Percentiles rank a stretch among this genome's conserved stretches.
Conservation (phyloP, 2,888 invertebrate species). For the Cylloceria caligata region DNA sequence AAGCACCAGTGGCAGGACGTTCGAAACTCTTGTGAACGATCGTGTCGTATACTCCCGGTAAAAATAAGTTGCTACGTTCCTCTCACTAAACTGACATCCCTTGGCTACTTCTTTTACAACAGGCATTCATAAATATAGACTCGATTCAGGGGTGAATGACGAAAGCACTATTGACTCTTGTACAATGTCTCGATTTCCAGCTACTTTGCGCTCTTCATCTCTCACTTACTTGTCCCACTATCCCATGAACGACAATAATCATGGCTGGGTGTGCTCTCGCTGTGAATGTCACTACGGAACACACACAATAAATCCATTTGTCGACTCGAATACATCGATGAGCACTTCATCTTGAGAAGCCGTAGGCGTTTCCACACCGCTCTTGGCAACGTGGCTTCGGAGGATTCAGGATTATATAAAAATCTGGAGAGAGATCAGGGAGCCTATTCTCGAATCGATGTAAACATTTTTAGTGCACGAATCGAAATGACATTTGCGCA, state of each 20-base stretch:
- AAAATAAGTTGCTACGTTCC: slow-evolving; percentile 13
- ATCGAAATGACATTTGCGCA: too few relatives aligned
- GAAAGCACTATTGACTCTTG: slow-evolving; percentile 31
- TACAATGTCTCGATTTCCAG: slow-evolving; percentile 49
- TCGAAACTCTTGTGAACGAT: slow-evolving; percentile 34
- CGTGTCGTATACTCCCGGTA: slow-evolving; percentile 27
- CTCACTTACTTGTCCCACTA: slow-evolving; percentile 23
- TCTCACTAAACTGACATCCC: slow-evolving; percentile 35
- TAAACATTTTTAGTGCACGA: too few relatives aligned
- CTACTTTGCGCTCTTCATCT: slow-evolving; percentile 3
- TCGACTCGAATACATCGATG: slow-evolving; percentile 72
- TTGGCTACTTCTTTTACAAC: background rate
- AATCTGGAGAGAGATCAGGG: background rate
- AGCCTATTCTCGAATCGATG: too few relatives aligned
- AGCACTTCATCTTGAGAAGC: slow-evolving; percentile 72
- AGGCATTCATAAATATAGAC: slow-evolving; percentile 35
- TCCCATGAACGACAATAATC: slow-evolving; percentile 50
- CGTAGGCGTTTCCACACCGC: slow-evolving; percentile 55
- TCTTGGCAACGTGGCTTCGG: slow-evolving; percentile 30
- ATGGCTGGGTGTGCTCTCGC: slow-evolving; percentile 27
- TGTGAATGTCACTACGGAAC: slow-evolving; percentile 20
- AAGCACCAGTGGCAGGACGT: slow-evolving; percentile 42
- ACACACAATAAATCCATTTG: slow-evolving; percentile 72
- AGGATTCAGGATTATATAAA: slow-evolving; percentile 21
- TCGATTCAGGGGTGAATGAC: slow-evolving; percentile 38